Evolutionary conservation across 2,113 vertebrate species (phyloP), one percentile per base, ranked within the genome.

Genomic region (Cervus canadensis): DNA sequence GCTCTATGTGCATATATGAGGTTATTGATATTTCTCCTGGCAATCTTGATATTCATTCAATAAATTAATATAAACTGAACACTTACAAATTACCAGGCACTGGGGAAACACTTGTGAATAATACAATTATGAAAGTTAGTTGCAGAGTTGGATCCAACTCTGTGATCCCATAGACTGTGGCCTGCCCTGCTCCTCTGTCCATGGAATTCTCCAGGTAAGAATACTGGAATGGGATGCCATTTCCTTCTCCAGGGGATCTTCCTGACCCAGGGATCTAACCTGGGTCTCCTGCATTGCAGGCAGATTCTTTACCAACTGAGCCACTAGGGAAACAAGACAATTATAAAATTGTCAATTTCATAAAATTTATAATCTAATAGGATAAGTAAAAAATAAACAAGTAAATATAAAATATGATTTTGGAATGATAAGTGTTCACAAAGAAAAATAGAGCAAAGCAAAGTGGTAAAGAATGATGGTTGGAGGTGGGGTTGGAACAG

Each of bases 311-410:
- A 71, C 10, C 67, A 71, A 40, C n/a, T 71, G 67, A 71, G 67
- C 67, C n/a, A 71, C 19, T 40, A 12, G 67, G 67, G 67, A 40
- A 96, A 54, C 78, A 71, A 64, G 33, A 92, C 3, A 50, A 96
- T 43, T 76, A 43, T 76, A 43, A 43, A 76, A 26, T 74, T 43
- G 57, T 59, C 23, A 59, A 10, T 91, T 4, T 95, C 28, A n/a
- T 81, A 85, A 92, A 92, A 89, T 30, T 15, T 81, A 76, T 52
- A 54, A 91, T 59, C 16, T 76, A 92, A 40, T 79, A 12, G 45
- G 36, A 96, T 71, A 95, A 96, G 83, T 92, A 59, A 94, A 48
- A 95, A 92, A 78, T 86, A 94, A 89, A 95, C 13, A 91, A 78
- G 28, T 50, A 28, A 64, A 43, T 57, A 88, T 43, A 57, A 67